phyloP scores from a whole-genome alignment of 2,113 vertebrate genomes.

The Morone saxatilis region DNA sequence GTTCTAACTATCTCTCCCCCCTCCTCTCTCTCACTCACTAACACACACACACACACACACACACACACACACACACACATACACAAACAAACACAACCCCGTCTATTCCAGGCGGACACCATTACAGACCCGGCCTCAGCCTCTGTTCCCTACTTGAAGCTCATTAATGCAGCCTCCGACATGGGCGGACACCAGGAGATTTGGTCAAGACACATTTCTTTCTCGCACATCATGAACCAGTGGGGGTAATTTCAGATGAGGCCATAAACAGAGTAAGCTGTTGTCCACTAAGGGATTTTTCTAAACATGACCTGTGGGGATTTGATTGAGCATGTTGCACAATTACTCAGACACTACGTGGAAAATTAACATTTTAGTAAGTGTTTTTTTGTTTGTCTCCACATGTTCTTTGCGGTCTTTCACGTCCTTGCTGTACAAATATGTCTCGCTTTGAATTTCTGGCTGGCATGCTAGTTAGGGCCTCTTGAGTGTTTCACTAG shows the following conservation, averaged over 20 bases:
- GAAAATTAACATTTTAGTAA: neutral
- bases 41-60: neutral
- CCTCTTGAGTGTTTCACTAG: slow-evolving; percentile 1
- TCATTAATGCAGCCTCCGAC: slow-evolving; percentile 85
- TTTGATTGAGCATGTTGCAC: slow-evolving; percentile 36
- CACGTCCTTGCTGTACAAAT: neutral
- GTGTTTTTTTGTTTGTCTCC: neutral
- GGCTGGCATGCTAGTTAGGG: neutral
- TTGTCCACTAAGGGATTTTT: slow-evolving; percentile 46
- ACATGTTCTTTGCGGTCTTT: neutral
- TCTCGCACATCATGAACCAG: slow-evolving; percentile 73
- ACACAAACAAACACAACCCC: slow-evolving; percentile 57
- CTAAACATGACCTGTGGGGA: slow-evolving; percentile 41
- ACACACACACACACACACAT: slow-evolving; percentile 29
- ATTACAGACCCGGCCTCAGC: slow-evolving; percentile 77
- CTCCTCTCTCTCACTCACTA: neutral
- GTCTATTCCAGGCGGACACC: slow-evolving; percentile 84
- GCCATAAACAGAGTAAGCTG: slow-evolving; percentile 53
- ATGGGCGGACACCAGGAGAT: slow-evolving; percentile 80
- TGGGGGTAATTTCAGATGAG: slow-evolving; percentile 55
- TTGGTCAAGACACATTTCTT: slow-evolving; percentile 65
- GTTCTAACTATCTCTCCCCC: slow-evolving; percentile 41
- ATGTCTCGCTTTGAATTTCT: neutral
- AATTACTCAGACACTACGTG: slow-evolving; percentile 12
- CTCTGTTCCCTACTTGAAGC: slow-evolving; percentile 80